These are phyloP conservation scores for Molothrus ater DNA, from an alignment of 2,797 vertebrate species.

Conservation along the genomic window DNA sequence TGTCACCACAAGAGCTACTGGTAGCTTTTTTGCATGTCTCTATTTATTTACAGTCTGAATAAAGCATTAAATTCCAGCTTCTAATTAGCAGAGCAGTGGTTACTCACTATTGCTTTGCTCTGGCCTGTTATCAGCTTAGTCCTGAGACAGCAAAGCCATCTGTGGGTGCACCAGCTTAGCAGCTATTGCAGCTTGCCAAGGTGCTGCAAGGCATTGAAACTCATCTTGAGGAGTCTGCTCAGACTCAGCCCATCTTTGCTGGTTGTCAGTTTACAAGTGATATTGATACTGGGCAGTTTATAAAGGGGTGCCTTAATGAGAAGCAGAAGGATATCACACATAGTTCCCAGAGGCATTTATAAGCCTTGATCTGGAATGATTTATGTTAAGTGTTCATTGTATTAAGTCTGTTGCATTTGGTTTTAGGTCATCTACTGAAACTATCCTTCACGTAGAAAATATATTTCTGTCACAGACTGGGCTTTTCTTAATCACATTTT, in stretches of 20 bases:
- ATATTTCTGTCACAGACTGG: background rate
- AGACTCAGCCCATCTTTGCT: background rate
- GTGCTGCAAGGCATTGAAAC: background rate
- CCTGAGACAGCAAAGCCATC: background rate
- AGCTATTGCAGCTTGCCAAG: background rate
- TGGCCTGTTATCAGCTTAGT: background rate
- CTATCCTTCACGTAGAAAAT: background rate
- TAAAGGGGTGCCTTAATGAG: background rate
- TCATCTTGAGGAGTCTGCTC: background rate
- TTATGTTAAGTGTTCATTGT: background rate
- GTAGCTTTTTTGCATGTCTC: background rate
- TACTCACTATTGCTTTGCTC: background rate
- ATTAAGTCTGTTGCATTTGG: background rate
- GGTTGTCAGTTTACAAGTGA: background rate
- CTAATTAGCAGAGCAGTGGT: background rate
- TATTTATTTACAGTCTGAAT: constrained; percentile 24
- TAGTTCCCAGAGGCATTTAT: background rate
- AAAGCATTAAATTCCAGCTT: background rate
- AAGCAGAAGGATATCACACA: background rate
- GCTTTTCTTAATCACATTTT: constrained; percentile 37
- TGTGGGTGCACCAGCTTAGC: background rate
- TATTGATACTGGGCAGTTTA: background rate
- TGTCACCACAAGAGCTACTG: background rate
- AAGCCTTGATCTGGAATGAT: background rate
- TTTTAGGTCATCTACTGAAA: background rate